A percentile compares a stretch with the other conserved stretches of the same genome.
Evolutionary conservation across 2,797 vertebrate species (phyloP).

Genomic region (Myotis findleyi): DNA sequence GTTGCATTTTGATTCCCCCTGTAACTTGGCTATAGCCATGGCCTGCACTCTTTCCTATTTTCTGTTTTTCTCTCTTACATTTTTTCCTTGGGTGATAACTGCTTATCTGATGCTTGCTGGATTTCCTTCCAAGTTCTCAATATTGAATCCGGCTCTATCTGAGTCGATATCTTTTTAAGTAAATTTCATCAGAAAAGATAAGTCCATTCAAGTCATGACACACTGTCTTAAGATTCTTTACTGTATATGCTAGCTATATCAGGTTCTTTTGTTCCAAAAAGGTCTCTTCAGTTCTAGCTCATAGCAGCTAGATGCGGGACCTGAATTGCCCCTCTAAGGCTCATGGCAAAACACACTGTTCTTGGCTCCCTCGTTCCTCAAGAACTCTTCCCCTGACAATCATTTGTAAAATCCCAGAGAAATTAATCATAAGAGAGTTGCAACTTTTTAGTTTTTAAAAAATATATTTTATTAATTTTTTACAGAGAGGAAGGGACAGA

Average conservation of each 20-base stretch:
- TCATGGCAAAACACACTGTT: neutral
- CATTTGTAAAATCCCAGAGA: neutral
- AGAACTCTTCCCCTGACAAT: neutral
- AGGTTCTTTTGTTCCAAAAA: neutral
- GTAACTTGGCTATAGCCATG: neutral
- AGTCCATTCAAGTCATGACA: neutral
- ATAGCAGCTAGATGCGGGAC: neutral
- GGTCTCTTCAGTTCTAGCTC: neutral
- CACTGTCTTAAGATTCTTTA: neutral
- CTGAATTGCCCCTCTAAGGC: neutral
- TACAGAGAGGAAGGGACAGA: too few relatives aligned
- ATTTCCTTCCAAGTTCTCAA: constrained; percentile 12
- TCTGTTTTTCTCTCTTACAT: neutral
- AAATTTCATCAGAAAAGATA: neutral
- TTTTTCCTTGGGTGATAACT: neutral
- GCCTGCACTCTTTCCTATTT: neutral
- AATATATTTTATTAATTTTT: too few relatives aligned
- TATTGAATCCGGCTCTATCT: neutral
- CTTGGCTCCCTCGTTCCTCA: neutral
- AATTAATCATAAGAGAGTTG: neutral
- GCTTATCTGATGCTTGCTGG: neutral
- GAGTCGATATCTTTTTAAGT: neutral
- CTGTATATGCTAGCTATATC: neutral
- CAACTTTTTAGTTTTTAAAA: neutral
- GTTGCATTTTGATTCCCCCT: neutral